Base-by-base conservation (phyloP, 2,113 vertebrate species). In the Megalops atlanticus region DNA sequence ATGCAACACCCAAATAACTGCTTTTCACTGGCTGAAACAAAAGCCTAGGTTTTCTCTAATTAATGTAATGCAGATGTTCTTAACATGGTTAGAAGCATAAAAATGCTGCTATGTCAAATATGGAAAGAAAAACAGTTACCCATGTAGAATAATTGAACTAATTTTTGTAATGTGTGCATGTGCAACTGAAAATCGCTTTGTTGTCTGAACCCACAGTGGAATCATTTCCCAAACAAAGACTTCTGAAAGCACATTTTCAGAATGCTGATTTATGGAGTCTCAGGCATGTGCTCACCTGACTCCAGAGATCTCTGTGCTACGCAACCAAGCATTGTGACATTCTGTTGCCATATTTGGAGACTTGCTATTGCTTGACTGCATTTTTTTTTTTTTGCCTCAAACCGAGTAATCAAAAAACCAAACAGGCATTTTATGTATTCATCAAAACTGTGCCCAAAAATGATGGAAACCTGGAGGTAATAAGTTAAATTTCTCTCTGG, bases 101-200 rank as follows among this genome's bases (percentile, higher is more conserved):
- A 39, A 81, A 33, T 84, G 78, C 73, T 73, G 39, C 41, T 24
- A 74, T 85, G 52, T 77, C 79, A 76, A 77, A 77, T 64, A 43
- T 3, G 31, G 39, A 72, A 73, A 3, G 68, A 27, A 54, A 38
- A 54, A 41, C 76, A 86, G 68, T 76, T 85, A 64, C 33, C 27
- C 33, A 35, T 38, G 31, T 79, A 45, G 52, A 80, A 78, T 40
- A 84, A 40, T 75, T 69, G 31, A 35, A 78, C 45, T 73, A 77
- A 74, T 80, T 80, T 71, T 40, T 43, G 58, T 38, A 35, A 45
- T 27, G n/a, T 39, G 35, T 27, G 77, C 21, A 47, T n/a, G 69
- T 36, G 40, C 68, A 54, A 36, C 70, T 47, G n/a, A n/a, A n/a
- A n/a, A n/a, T n/a, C n/a, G n/a, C n/a, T n/a, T n/a, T n/a, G n/a